Base-by-base conservation (phyloP, 2,888 invertebrate species). In the Eupsilia transversa region DNA sequence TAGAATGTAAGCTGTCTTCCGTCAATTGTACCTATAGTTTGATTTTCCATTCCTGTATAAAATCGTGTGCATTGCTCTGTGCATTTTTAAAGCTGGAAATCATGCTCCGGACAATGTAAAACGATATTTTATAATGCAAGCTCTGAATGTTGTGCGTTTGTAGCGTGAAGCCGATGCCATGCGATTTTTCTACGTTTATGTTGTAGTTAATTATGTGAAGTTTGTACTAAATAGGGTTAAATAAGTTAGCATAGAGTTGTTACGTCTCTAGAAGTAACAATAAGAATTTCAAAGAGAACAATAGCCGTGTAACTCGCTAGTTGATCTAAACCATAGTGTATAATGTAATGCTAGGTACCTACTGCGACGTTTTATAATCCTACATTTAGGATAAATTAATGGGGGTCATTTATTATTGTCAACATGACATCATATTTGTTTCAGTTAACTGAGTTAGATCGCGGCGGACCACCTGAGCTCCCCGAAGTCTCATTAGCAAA, bases 401-500 rank as follows among this genome's bases (percentile, higher is more conserved):
- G 79, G 86, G 72, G 75, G 78, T 87, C 87, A 85, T 89, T 88
- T 89, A 64, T 88, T 89, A 90, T 88, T 91, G 91, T 92, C 91
- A 89, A 86, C 82, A 89, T 89, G 90, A 91, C 90, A 89, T 91
- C 86, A 91, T 93, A 92, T 93, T 94, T 92, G 92, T 92, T 93
- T 92, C 89, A 91, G 86, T 89, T 90, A 88, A 89, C 88, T 85
- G 84, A 84, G 87, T 82, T 79, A 82, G 86, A 90, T 88, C 83
- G 65, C 85, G 85, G 85, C 80, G 83, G 93, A 91, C 94, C 93
- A 93, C 93, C 93, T 92, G 93, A 92, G 90, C 88, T 89, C 89
- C 89, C 89, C 87, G 83, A 87, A 85, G 88, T 86, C 87, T 94
- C 94, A 95, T 96, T 96, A 95, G 92, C 96, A 95, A 94, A 95